Percentiles rank a stretch among this genome's conserved stretches.
Conservation (phyloP, 2,113 vertebrate species). For the Candoia aspera region DNA sequence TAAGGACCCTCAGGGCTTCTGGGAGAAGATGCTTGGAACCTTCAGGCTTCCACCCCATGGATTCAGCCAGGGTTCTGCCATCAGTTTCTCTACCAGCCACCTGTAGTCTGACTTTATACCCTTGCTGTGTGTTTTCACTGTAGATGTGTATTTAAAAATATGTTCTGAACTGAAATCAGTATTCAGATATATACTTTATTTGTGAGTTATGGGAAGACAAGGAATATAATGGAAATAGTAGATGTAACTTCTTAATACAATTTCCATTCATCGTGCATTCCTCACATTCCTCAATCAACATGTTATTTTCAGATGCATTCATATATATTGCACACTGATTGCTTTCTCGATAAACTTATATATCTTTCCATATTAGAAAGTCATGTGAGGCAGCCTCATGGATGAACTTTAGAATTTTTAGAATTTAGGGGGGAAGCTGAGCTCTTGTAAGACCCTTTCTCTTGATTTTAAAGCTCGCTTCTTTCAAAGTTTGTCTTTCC, state of each 20-base stretch:
- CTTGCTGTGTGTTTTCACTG: neutral
- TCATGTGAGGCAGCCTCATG: neutral
- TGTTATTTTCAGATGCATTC: neutral
- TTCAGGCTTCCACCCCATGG: neutral
- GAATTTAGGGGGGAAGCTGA: neutral
- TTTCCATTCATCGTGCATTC: neutral
- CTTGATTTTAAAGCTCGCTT: neutral
- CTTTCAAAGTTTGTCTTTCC: neutral
- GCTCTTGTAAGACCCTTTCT: neutral
- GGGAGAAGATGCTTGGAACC: neutral
- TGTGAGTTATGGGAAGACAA: neutral
- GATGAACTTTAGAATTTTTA: neutral
- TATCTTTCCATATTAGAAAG: neutral
- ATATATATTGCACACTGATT: neutral
- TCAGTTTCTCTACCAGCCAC: neutral
- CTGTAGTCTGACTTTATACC: too few species aligned
- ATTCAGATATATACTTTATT: neutral
- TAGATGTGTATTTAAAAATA: neutral
- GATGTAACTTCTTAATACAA: neutral
- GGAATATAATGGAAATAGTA: neutral
- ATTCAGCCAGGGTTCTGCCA: neutral
- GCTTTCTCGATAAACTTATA: neutral
- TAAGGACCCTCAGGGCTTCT: neutral
- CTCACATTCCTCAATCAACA: neutral
- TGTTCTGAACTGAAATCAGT: too few species aligned